Base-by-base conservation (phyloP, 2,797 vertebrate species). In the Rhabdomys pumilio region DNA sequence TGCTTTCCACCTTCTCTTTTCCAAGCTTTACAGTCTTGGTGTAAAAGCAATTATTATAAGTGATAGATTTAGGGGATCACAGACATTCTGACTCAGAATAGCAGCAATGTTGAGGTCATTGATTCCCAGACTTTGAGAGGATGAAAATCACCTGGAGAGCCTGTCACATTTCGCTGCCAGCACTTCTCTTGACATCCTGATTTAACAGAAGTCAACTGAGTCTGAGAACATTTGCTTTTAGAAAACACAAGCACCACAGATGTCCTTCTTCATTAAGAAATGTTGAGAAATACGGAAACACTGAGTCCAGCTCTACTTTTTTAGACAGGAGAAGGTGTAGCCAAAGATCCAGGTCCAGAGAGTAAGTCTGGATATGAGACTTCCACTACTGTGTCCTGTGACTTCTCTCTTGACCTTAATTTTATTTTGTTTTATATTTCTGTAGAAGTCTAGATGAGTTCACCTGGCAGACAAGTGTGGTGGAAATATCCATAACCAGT, bases 201-300 rank as follows among this genome's bases (percentile, higher is more conserved):
- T 34, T 61, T 53, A 84, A 2, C 63, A 53, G 24, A 31, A 55
- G 76, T 76, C 34, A 57, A 89, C 57, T 15, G 47, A 75, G n/a
- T 44, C 65, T 86, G 65, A 17, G 87, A 96, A 88, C 50, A 72
- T 67, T 20, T 26, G 17, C 50, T 89, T 47, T 31, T n/a, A 88
- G 76, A 55, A 72, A 90, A n/a, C 5, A 4, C 67, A 89, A 89
- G 44, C 38, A 65, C 55, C 34, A 89, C 95, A 97, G 96, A 59
- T 97, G 94, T 83, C 77, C 88, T 72, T 94, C 53, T 34, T 97
- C 95, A 86, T 20, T 61, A 67, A 14, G 44, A 86, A 83, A 63
- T 34, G 24, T 81, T 83, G 72, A 50, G 65, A 95, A 95, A 89
- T 65, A 38, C 29, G 59, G 84, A 81, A 87, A 86, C 47, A 59